Evolutionary conservation across 2,113 vertebrate genomes (phyloP), one percentile per base, ranked within the genome.

Genomic region (Strigops habroptila): DNA sequence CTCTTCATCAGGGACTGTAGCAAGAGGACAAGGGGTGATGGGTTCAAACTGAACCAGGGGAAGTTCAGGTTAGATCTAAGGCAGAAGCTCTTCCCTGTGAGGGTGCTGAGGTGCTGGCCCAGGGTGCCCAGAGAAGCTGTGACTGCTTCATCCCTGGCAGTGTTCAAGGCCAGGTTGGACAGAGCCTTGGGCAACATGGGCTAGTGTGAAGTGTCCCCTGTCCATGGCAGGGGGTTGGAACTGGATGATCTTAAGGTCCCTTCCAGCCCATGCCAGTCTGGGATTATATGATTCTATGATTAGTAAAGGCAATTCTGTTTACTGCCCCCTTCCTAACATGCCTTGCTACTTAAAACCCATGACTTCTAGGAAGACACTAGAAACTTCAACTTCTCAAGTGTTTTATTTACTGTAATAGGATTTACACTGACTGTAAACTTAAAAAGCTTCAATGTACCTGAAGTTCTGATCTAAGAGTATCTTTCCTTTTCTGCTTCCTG

Each of bases 291-390:
- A 35, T 59, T 59, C 57, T 59, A 16, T 95, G 85, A 77, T 95
- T 95, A 96, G 90, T 92, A 64, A 94, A 93, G 80, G 82, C 91
- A 96, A 86, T 78, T 94, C 33, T 84, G 2, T 75, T 95, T 93
- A 71, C 31, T 93, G 73, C 65, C 69, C 64, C 35, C 55, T 91
- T 78, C 24, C 44, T 79, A 76, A 71, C 39, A 64, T 64, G 30
- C 33, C 51, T 76, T 89, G 35, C 65, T 69, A 73, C 59, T 79
- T 86, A 64, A 90, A 88, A 48, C 10, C 55, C 31, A 22, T 57
- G 69, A 52, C 44, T 95, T 78, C 39, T 35, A 69, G 43, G 69
- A 68, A 86, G 69, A 49, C 31, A 21, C 10, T 69, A 44, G 48
- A 68, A 81, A 71, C 15, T 70, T 90, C 71, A 78, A 22, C 51